phyloP scores from a whole-genome alignment of 2,797 vertebrate genomes.

The Sebastes iracundus region DNA sequence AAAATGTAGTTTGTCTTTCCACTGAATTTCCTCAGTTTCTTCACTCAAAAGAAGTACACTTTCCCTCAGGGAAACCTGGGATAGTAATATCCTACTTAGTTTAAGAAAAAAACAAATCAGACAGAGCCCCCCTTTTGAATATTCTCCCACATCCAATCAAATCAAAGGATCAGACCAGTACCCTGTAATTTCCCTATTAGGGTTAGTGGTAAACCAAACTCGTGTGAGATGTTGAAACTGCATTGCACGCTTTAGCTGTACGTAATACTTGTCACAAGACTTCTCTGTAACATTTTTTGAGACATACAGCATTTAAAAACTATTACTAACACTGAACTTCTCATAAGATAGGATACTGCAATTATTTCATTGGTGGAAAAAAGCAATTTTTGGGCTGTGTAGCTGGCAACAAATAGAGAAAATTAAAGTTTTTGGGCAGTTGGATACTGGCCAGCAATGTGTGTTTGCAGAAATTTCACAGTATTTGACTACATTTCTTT shows the following conservation, averaged over 20 bases:
- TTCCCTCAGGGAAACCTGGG: not conserved
- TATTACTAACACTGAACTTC: not conserved
- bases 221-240: not conserved
- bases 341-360: not conserved
- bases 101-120: not conserved
- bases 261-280: not conserved
- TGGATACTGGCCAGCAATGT: not conserved
- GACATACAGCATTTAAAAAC: not conserved
- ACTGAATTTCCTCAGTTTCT: not conserved
- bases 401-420: not conserved
- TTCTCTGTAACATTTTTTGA: not conserved
- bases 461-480: not conserved
- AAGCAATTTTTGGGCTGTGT: not conserved
- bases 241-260: not conserved
- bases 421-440: not conserved
- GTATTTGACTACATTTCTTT: not conserved
- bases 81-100: not conserved
- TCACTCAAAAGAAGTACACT: not conserved
- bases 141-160: not conserved
- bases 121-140: not conserved
- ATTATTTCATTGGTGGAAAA: not conserved
- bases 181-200: not conserved
- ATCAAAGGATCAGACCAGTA: not conserved
- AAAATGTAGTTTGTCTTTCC: not conserved
- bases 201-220: constrained; percentile 4